Percentiles rank a stretch among this genome's conserved stretches.
phyloP scores from a whole-genome alignment of 2,888 invertebrate species.

The Ryuthela nishihirai region DNA sequence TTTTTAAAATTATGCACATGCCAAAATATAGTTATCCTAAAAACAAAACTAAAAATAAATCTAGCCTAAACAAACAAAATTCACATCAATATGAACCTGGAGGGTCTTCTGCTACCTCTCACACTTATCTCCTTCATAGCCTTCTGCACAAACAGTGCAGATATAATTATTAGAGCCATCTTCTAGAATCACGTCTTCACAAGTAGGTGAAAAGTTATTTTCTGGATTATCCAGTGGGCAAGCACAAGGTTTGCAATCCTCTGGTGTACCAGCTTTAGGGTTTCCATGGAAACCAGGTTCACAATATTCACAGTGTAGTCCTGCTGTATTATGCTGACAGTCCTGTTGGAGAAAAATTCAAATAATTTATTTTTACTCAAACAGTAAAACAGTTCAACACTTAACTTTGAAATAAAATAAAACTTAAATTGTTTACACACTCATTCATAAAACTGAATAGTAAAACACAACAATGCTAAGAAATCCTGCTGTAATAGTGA shows the following conservation, averaged over 20 bases:
- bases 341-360: conserved; percentile 45
- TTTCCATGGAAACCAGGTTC: conserved; percentile 79
- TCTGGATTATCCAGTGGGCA: conserved; percentile 65
- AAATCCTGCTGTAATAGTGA: too few relatives aligned
- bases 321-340: conserved; percentile 54
- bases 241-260: conserved; percentile 81
- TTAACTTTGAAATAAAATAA: too few relatives aligned
- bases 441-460: too few relatives aligned
- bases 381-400: too few relatives aligned
- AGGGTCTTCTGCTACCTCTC: conserved; percentile 84
- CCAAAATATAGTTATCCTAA: too few relatives aligned
- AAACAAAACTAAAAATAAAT: too few relatives aligned
- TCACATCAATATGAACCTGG: too few relatives aligned
- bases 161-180: conserved; percentile 60
- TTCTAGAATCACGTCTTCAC: conserved; percentile 49
- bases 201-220: conserved; percentile 68
- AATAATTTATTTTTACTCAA: too few relatives aligned
- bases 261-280: conserved; percentile 65
- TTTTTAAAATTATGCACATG: too few relatives aligned
- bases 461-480: too few relatives aligned
- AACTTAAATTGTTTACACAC: too few relatives aligned
- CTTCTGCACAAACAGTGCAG: conserved; percentile 81
- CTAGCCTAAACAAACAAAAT: too few relatives aligned
- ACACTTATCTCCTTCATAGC: conserved; percentile 83
- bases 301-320: conserved; percentile 55